A percentile compares a stretch with the other conserved stretches of the same genome.
Conservation (phyloP, 2,113 vertebrate species). For the Syrmaticus mikado region DNA sequence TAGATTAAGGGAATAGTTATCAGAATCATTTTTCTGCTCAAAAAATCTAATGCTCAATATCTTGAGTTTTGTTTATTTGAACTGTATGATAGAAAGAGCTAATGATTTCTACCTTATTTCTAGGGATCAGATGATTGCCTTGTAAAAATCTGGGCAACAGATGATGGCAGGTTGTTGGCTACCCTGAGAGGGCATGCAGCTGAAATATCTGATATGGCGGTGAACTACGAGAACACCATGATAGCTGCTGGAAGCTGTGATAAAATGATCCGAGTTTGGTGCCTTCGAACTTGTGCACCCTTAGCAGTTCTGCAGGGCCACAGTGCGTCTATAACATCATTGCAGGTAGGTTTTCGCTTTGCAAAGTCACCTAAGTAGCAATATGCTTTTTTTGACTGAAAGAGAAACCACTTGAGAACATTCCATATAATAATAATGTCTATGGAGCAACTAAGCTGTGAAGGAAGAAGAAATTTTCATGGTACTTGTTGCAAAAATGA, state of each 20-base stretch:
- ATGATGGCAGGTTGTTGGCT: constrained; percentile 92
- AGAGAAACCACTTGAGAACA: background rate
- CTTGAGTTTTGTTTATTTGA: background rate
- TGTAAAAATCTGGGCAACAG: constrained; percentile 99
- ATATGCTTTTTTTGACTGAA: background rate
- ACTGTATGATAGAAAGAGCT: background rate
- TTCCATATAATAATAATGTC: background rate
- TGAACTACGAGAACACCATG: constrained; percentile 99
- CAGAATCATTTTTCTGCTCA: background rate
- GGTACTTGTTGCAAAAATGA: background rate
- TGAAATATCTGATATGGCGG: constrained; percentile 99
- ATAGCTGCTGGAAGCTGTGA: constrained; percentile 97
- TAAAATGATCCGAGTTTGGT: constrained; percentile 99
- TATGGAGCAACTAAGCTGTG: background rate
- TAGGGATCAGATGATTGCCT: constrained; percentile 98
- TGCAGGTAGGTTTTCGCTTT: constrained; percentile 85
- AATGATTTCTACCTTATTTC: constrained; percentile 36
- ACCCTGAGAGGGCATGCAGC: constrained; percentile 96
- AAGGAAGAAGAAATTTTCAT: background rate
- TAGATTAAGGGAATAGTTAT: background rate
- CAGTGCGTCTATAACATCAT: constrained; percentile 96
- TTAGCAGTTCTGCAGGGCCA: constrained; percentile 97
- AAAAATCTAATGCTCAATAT: background rate
- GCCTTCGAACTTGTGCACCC: constrained; percentile 96
- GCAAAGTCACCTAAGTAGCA: background rate